Percentiles rank a stretch among this genome's conserved stretches.
Conservation (phyloP, 2,797 vertebrate genomes). For the Pipistrellus pipistrellus region DNA sequence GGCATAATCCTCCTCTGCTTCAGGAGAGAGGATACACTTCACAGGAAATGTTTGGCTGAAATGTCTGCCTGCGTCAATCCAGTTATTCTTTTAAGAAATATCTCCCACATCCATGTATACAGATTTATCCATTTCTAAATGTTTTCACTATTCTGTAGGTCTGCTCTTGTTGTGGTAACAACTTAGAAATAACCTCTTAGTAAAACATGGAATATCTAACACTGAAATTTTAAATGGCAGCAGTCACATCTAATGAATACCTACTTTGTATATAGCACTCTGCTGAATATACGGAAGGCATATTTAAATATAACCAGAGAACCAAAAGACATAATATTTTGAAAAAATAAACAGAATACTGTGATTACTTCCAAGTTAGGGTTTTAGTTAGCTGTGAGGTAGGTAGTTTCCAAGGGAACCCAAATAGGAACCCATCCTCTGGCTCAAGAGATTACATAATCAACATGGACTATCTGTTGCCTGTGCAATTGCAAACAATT, state of each 20-base stretch:
- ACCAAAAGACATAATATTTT: neutral
- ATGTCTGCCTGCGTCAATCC: conserved; percentile 22
- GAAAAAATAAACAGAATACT: conserved; percentile 38
- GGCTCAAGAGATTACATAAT: neutral
- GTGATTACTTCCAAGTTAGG: neutral
- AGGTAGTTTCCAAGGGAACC: neutral
- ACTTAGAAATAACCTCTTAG: neutral
- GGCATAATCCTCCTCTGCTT: conserved; percentile 34
- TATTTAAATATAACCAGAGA: conserved; percentile 2
- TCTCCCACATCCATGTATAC: conserved; percentile 49
- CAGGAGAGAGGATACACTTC: conserved; percentile 56
- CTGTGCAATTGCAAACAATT: conserved; percentile 24
- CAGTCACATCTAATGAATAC: neutral
- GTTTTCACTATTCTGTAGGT: conserved; percentile 42
- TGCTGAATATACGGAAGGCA: neutral
- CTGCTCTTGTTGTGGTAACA: conserved; percentile 40
- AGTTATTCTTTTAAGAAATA: conserved; percentile 65
- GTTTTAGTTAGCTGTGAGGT: neutral
- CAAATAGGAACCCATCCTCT: conserved; percentile 1
- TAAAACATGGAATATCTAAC: conserved; percentile 46
- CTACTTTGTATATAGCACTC: neutral
- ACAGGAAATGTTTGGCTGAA: conserved; percentile 71
- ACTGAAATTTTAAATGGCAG: conserved; percentile 44
- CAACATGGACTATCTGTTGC: neutral
- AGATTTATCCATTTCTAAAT: conserved; percentile 60